Evolutionary conservation across 1,140 invertebrate species (phyloP).

Genomic region (Halictus rubicundus): DNA sequence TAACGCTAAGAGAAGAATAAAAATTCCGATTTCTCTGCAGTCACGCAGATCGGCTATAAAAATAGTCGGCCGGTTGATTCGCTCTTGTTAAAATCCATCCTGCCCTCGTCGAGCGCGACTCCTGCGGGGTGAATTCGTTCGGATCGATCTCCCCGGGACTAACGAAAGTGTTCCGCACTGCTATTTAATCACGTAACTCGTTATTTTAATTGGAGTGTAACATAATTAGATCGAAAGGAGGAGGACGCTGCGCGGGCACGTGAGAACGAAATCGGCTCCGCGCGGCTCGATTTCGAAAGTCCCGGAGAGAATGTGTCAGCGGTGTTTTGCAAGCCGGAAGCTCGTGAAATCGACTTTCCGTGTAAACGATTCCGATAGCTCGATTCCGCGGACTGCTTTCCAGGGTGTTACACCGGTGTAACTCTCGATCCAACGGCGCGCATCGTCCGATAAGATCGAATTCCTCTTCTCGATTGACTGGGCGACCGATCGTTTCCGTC

Average conservation of each 20-base stretch:
- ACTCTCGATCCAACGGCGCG: constrained; percentile 1
- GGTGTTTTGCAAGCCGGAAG: constrained; percentile 16
- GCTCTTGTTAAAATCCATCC: no score
- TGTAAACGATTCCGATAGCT: constrained; percentile 36
- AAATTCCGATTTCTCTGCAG: no score
- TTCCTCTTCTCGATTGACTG: background rate
- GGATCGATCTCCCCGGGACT: background rate
- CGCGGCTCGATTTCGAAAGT: constrained; percentile 34
- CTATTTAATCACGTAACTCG: constrained; percentile 29
- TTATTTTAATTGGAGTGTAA: constrained; percentile 37
- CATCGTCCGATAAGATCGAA: background rate
- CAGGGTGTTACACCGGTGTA: background rate
- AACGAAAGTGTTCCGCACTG: constrained; percentile 25
- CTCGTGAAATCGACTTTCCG: constrained; percentile 49
- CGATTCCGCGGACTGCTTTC: background rate
- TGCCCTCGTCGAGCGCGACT: no score
- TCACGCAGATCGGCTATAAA: no score
- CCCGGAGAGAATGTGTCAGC: constrained; percentile 18
- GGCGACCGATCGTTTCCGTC: background rate
- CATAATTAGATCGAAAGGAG: constrained; percentile 21
- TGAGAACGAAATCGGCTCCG: constrained; percentile 30
- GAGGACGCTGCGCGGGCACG: constrained; percentile 3
- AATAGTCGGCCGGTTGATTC: no score
- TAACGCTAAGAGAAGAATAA: no score
- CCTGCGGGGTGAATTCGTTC: no score